These are phyloP conservation scores for Pterocles orientalis DNA, from an alignment of 2,113 vertebrate species.

Conservation along the genomic window DNA sequence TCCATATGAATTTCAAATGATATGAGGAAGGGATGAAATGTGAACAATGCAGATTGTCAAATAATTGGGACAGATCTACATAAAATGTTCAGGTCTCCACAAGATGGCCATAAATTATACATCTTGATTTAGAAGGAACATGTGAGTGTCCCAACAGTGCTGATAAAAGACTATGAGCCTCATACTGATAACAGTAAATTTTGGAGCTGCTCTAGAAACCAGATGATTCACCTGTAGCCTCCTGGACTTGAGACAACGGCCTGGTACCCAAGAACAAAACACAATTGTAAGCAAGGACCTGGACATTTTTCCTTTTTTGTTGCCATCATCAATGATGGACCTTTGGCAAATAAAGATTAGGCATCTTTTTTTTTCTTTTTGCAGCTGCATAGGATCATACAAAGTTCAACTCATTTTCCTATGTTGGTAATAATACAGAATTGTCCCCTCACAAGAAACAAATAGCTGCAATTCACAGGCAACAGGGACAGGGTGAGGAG, in stretches of 20 bases:
- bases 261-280: not conserved
- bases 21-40: not conserved
- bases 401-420: not conserved
- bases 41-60: not conserved
- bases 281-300: not conserved
- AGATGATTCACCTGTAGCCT: not conserved
- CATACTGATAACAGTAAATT: not conserved
- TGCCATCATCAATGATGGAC: not conserved
- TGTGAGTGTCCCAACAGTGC: not conserved
- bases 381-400: not conserved
- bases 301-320: not conserved
- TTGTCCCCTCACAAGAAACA: not conserved
- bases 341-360: not conserved
- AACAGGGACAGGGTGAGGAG: not conserved
- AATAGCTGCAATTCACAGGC: not conserved
- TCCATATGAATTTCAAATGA: slow-evolving; percentile 31
- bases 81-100: not conserved
- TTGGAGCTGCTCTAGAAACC: not conserved
- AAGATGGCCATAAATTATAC: not conserved
- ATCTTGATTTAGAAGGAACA: not conserved
- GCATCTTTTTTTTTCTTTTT: not conserved
- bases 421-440: not conserved
- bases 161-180: not conserved
- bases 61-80: slow-evolving; percentile 18
- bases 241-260: accelerated